phyloP scores from a whole-genome alignment of 2,113 vertebrate genomes.

The Gymnarchus niloticus region DNA sequence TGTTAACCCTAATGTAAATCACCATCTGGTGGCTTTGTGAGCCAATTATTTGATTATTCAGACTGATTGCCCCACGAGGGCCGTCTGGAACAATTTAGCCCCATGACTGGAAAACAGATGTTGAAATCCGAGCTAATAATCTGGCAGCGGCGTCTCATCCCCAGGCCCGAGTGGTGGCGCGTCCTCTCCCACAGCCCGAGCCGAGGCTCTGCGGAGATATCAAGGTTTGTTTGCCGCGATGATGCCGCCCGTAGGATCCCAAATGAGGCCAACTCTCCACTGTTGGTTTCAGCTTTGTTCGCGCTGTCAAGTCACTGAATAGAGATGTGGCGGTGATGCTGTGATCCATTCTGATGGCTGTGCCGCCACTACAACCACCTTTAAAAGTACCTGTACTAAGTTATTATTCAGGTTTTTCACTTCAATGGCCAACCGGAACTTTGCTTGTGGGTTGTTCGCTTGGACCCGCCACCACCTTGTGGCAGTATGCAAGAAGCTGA shows the following conservation, averaged over 20 bases:
- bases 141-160: constrained; percentile 29
- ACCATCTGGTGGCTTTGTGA: constrained; percentile 50
- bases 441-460: constrained; percentile 43
- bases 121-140: constrained; percentile 43
- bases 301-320: background rate
- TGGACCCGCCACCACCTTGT: constrained; percentile 36
- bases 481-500: background rate
- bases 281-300: background rate
- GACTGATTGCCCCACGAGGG: constrained; percentile 29
- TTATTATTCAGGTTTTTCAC: background rate
- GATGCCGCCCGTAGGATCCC: background rate
- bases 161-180: constrained; percentile 25
- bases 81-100: constrained; percentile 33
- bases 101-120: constrained; percentile 50
- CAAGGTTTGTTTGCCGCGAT: constrained; percentile 27
- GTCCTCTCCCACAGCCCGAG: background rate
- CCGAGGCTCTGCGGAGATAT: constrained; percentile 2
- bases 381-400: background rate
- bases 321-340: background rate
- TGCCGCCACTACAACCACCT: background rate
- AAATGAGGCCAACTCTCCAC: background rate
- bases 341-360: background rate
- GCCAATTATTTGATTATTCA: constrained; percentile 53
- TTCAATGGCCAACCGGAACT: background rate
- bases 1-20: constrained; percentile 47